Percentiles rank a stretch among this genome's conserved stretches.
These are phyloP conservation scores for Ctenodactylus gundi DNA, from an alignment of 2,113 vertebrate species.

Conservation along the genomic window DNA sequence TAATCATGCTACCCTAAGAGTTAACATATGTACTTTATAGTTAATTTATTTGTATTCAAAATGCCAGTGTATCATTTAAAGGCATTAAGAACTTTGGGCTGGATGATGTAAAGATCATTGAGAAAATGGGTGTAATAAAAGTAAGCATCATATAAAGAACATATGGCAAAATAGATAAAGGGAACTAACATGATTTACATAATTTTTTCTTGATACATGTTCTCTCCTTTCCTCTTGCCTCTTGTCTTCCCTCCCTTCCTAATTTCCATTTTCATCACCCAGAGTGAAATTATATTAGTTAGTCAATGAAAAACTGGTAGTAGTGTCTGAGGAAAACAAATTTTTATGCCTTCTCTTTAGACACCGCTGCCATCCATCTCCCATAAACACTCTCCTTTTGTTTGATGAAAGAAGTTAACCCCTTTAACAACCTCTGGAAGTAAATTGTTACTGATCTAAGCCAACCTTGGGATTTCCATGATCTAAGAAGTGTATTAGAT, in stretches of 20 bases:
- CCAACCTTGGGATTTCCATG: background rate
- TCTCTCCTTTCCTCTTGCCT: rapidly evolving
- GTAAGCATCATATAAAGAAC: background rate
- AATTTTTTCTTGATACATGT: background rate
- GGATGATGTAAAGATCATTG: too few species aligned
- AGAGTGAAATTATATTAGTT: background rate
- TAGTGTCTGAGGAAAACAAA: background rate
- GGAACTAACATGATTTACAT: background rate
- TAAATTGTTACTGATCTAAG: background rate
- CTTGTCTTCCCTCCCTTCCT: background rate
- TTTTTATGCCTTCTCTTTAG: background rate
- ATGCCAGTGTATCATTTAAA: background rate
- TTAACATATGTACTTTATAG: background rate
- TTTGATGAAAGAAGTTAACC: background rate
- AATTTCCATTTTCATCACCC: background rate
- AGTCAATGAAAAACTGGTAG: background rate
- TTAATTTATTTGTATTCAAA: background rate
- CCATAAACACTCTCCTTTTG: background rate
- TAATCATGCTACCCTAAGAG: background rate
- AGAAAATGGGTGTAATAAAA: background rate
- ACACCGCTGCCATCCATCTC: rapidly evolving
- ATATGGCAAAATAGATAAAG: background rate
- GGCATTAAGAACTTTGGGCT: background rate
- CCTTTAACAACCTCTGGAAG: background rate
- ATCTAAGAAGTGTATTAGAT: background rate